Evolutionary conservation across 2,888 invertebrate species (phyloP), one percentile per base, ranked within the genome.

Genomic region (Julus scanicus): DNA sequence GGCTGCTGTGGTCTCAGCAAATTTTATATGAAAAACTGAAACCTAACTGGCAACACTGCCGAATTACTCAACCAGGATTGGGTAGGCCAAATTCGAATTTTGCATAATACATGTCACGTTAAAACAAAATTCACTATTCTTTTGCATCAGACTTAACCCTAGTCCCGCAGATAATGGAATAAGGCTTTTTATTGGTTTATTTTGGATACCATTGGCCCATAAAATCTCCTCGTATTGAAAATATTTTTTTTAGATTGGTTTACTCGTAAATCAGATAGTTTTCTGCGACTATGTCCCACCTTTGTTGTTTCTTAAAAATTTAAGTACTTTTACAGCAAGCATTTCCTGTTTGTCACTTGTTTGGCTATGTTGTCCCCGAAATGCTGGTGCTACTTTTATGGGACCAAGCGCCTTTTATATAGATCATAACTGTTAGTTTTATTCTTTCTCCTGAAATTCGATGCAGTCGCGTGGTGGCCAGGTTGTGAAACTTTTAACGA

Each of bases 361-460:
- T 63, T 20, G 20, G 63, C 6, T n/a, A 6, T n/a, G 8, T 8
- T 63, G 20, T 63, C 63, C 63, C 20, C 63, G 6, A 63, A 20
- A 63, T 63, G 20, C 2, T 20, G 63, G 20, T 6, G 17, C 20
- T 63, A 63, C 63, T 63, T 63, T 63, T 63, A 63, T 63, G 63
- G 20, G 2, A 20, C n/a, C 63, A 20, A 63, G 63, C 63, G 63
- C n/a, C 63, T 63, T 63, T 63, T 63, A 63, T 63, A 63, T 63
- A n/a, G 63, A 63, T 63, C 63, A 63, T 63, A 63, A 63, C 63
- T 63, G 63, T 63, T 63, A 20, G 63, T 63, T 63, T 63, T 63
- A 63, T 63, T 63, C 20, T 63, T 63, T 63, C n/a, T 20, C 4
- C 63, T 63, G 63, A 63, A 63, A 63, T 63, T 20, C 63, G n/a